These are phyloP conservation scores for Brachylomia viminalis DNA, from an alignment of 2,888 invertebrate species.

Conservation along the genomic window DNA sequence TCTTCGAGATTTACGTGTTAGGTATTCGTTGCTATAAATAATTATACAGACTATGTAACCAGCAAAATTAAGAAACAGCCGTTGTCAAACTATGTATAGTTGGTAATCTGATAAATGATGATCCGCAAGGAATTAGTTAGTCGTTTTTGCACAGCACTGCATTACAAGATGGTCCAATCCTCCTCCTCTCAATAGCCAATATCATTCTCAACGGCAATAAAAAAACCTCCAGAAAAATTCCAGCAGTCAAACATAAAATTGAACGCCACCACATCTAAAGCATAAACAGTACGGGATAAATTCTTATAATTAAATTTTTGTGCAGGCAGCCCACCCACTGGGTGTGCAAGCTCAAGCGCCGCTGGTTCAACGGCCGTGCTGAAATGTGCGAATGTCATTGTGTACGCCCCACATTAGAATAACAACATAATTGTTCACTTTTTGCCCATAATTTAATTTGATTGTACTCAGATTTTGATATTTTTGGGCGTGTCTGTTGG, in stretches of 20 bases:
- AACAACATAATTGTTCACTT: conserved; percentile 71
- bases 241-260: conserved; percentile 4
- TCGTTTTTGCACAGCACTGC: background rate
- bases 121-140: background rate
- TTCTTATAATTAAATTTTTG: conserved; percentile 67
- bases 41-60: background rate
- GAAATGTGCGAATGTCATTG: conserved; percentile 82
- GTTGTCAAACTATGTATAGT: background rate
- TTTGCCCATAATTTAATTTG: conserved; percentile 40
- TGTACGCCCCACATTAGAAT: conserved; percentile 71
- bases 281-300: conserved; percentile 46
- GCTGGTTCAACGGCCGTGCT: conserved; percentile 77
- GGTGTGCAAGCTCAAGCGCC: conserved; percentile 59
- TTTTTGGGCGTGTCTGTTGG: background rate
- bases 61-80: background rate
- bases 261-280: conserved; percentile 23
- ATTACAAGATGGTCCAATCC: background rate
- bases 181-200: background rate
- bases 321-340: conserved; percentile 65
- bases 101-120: background rate
- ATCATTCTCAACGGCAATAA: background rate
- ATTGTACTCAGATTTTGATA: conserved; percentile 5
- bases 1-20: conserved; percentile 19
- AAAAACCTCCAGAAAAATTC: background rate
- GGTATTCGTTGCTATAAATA: background rate